phyloP scores from a whole-genome alignment of 2,797 vertebrate species.

The Orestias chungarensis region DNA sequence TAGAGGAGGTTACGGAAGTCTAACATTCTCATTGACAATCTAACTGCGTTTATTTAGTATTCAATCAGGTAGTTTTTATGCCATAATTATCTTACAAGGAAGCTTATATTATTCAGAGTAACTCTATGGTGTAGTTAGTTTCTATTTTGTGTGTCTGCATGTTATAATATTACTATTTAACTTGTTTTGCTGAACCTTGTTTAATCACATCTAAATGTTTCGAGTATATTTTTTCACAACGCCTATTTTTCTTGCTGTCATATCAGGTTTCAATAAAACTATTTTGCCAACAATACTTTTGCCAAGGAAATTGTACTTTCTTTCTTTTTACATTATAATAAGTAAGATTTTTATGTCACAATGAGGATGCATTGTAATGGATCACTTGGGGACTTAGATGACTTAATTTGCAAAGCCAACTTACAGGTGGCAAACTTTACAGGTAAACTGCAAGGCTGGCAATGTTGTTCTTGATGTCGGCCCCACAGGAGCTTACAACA shows the following conservation, averaged over 20 bases:
- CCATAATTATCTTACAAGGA: conserved; percentile 47
- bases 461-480: conserved; percentile 36
- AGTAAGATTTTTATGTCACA: conserved; percentile 20
- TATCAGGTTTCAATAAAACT: conserved; percentile 67
- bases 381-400: conserved; percentile 26
- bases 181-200: conserved; percentile 67
- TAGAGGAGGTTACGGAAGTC: conserved; percentile 32
- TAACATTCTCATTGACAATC: conserved; percentile 14
- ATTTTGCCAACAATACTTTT: too few species aligned
- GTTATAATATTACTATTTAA: conserved; percentile 54
- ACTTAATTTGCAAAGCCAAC: conserved; percentile 25
- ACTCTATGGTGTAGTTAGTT: conserved; percentile 44
- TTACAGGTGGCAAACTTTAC: conserved; percentile 44
- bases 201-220: conserved; percentile 67
- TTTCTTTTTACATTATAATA: conserved; percentile 21
- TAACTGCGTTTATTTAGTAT: conserved; percentile 28
- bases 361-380: conserved; percentile 36
- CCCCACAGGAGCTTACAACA: conserved; percentile 34
- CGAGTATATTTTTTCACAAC: conserved; percentile 76
- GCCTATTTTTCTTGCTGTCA: conserved; percentile 56
- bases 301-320: conserved; percentile 10
- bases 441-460: conserved; percentile 32
- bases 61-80: conserved; percentile 12
- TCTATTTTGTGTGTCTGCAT: conserved; percentile 61
- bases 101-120: conserved; percentile 36